Conservation (phyloP, 2,888 invertebrate species). For the Drosophila buzzatii region DNA sequence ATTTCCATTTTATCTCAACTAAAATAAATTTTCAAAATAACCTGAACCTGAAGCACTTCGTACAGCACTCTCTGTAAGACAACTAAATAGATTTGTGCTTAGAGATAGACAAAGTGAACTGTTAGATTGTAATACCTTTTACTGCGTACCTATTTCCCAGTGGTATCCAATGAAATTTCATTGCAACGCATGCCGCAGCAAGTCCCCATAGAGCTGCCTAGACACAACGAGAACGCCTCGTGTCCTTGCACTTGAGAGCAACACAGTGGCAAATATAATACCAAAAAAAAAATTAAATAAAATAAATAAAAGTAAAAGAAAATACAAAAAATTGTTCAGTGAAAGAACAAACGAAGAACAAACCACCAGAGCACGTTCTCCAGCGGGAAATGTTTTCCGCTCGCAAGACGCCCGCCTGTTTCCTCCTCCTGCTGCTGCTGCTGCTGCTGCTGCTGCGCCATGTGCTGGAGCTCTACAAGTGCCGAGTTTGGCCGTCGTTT, state of each 20-base stretch:
- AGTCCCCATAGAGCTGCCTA: slow-evolving; percentile 2
- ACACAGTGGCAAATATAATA: slow-evolving; percentile 64
- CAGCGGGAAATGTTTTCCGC: slow-evolving; percentile 40
- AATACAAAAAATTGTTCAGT: slow-evolving; percentile 13
- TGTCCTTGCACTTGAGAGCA: slow-evolving; percentile 78
- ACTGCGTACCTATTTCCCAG: neutral
- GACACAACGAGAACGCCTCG: slow-evolving; percentile 15
- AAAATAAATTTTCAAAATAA: neutral
- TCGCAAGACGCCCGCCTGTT: neutral
- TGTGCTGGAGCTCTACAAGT: slow-evolving; percentile 58
- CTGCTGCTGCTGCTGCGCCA: neutral
- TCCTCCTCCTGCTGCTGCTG: too few relatives aligned
- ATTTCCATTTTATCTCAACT: too few relatives aligned
- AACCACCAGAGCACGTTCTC: slow-evolving; percentile 42
- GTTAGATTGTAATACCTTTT: neutral
- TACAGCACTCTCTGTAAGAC: neutral
- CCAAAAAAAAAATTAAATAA: slow-evolving; percentile 2
- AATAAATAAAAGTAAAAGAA: neutral
- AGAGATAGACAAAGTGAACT: neutral
- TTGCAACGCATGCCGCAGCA: slow-evolving; percentile 14
- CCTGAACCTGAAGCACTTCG: neutral
- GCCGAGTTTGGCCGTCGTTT: slow-evolving; percentile 64
- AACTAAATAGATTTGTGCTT: neutral
- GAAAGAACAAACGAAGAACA: slow-evolving; percentile 33
- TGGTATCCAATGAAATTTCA: slow-evolving; percentile 4